phyloP scores from a whole-genome alignment of 2,888 invertebrate species.

The Cancer borealis region DNA sequence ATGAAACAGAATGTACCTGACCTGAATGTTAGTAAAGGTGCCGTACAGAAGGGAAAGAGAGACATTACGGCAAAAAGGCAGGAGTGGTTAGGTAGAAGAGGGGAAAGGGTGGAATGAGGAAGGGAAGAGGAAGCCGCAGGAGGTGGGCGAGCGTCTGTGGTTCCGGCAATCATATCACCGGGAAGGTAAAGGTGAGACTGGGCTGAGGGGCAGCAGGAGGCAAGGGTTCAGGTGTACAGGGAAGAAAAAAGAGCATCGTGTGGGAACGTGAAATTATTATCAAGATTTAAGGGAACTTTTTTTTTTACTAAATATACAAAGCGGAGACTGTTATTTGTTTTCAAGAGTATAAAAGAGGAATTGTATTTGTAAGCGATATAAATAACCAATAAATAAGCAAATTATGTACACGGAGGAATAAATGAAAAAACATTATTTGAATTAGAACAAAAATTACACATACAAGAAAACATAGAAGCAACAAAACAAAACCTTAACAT shows the following conservation, averaged over 20 bases:
- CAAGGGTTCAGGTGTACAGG: not conserved
- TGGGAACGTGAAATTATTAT: not conserved
- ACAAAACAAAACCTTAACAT: not conserved
- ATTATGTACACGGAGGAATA: no score
- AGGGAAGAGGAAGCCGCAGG: constrained; percentile 30
- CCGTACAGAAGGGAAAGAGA: not conserved
- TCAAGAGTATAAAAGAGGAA: no score
- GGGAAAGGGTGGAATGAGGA: not conserved
- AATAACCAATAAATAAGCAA: no score
- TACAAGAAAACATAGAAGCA: not conserved
- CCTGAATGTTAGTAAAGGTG: not conserved
- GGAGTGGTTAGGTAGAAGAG: not conserved
- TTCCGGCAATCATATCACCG: not conserved
- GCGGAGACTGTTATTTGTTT: no score
- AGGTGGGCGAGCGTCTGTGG: not conserved
- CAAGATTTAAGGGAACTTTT: not conserved
- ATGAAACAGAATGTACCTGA: not conserved
- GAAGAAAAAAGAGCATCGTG: not conserved
- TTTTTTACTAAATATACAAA: no score
- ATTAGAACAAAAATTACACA: not conserved
- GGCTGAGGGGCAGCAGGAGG: constrained; percentile 9
- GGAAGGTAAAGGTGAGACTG: not conserved
- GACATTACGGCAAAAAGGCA: not conserved
- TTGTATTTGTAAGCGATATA: no score
- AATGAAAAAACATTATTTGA: no score